Evolutionary conservation across 2,113 vertebrate genomes (phyloP).

Genomic region (Chionis minor): DNA sequence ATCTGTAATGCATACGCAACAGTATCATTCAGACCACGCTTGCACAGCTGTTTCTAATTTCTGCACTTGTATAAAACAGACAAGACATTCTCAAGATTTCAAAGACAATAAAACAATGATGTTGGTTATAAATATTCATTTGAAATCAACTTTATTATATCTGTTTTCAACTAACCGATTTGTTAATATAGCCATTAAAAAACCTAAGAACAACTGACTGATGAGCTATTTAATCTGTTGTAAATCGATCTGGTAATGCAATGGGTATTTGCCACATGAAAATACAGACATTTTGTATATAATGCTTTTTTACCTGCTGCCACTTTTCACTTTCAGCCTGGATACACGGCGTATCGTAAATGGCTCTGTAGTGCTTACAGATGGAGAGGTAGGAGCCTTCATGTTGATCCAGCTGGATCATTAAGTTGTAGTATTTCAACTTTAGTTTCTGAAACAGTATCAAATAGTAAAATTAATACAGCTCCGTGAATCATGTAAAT

Average conservation of each 20-base stretch:
- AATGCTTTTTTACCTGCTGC: slow-evolving; percentile 85
- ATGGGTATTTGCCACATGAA: not conserved
- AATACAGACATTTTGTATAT: not conserved
- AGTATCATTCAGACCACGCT: not conserved
- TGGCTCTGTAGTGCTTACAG: slow-evolving; percentile 98
- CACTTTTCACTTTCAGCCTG: slow-evolving; percentile 94
- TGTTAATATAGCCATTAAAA: not conserved
- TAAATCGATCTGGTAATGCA: not conserved
- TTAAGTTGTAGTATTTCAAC: slow-evolving; percentile 98
- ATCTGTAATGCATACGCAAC: not conserved
- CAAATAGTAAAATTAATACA: not conserved
- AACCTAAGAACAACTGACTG: not conserved
- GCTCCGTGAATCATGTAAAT: not conserved
- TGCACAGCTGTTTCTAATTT: not conserved
- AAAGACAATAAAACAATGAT: not conserved
- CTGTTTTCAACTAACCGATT: not conserved
- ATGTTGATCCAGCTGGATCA: slow-evolving; percentile 98
- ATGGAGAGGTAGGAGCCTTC: slow-evolving; percentile 98
- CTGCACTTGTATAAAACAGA: not conserved
- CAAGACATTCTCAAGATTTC: not conserved
- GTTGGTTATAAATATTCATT: not conserved
- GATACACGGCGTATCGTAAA: slow-evolving; percentile 97
- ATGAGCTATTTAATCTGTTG: not conserved
- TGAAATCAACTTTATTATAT: not conserved
- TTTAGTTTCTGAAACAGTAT: slow-evolving; percentile 85